These are phyloP conservation scores for Uria aalge DNA, from an alignment of 2,113 vertebrate species.

Conservation along the genomic window DNA sequence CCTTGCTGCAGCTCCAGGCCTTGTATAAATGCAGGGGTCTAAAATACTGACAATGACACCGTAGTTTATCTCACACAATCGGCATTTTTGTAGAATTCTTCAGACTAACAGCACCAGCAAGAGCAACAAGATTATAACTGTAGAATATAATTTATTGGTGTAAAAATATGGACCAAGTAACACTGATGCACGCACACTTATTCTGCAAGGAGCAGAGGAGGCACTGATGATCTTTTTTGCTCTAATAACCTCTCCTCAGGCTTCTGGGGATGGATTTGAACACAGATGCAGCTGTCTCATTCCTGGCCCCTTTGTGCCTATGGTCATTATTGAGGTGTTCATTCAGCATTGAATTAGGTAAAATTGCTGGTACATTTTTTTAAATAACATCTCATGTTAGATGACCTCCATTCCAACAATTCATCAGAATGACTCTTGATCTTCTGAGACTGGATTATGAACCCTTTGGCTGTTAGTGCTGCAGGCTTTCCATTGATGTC, in stretches of 20 bases:
- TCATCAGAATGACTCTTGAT: background rate
- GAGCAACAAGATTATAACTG: background rate
- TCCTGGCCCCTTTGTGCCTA: background rate
- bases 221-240: background rate
- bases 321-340: background rate
- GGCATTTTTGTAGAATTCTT: background rate
- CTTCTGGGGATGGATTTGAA: background rate
- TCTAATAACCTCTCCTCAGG: background rate
- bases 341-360: background rate
- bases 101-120: background rate
- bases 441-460: background rate
- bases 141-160: background rate
- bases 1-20: background rate
- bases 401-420: background rate
- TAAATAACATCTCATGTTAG: background rate
- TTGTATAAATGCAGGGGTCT: background rate
- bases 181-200: fast-evolving
- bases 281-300: background rate
- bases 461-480: background rate
- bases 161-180: background rate
- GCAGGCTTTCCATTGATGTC: background rate
- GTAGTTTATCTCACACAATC: background rate
- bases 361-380: background rate
- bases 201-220: background rate
- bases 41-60: background rate